Base-by-base conservation (phyloP, 2,113 vertebrate species). In the Microtus ochrogaster region DNA sequence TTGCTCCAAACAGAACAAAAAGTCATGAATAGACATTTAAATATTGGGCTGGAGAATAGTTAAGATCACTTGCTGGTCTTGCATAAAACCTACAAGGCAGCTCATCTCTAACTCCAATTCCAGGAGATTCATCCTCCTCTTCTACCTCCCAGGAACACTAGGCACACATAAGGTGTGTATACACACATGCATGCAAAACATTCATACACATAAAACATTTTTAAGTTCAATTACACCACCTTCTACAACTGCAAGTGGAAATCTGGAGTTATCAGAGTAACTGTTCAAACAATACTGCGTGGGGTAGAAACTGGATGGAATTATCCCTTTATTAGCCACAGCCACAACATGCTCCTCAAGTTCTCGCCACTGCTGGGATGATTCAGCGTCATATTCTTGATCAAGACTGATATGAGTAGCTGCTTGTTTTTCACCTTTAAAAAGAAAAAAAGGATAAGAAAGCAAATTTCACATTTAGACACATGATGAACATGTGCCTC, bases 321-420 rank as follows among this genome's bases (percentile, higher is more conserved):
- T 68, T 14, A 97, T 77, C 70, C 99, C 99, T 94, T 98, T 98
- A 97, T 99, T 99, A 90, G 98, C 98, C 26, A 99, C 98, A 66
- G 99, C 98, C 73, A 99, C 99, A 86, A 99, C 98, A 97, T 99
- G 99, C 85, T 99, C 99, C 97, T 99, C 99, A 26, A 99, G 99
- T 65, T 99, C 99, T 89, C 98, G 98, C 99, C 99, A 99, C 93
- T 99, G 99, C 9, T 99, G 98, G 6, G 99, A 99, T n/a, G 98
- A 98, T 19, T 99, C 99, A 0, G 97, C 98, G 95, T 99, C 99
- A 96, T 99, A 99, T 94, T 99, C 99, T 97, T 99, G 99, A 98
- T 99, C 99, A 97, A 99, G 98, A 86, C 99, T 99, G 24, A 99
- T 97, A 0, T 99, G 99, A 0, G 99, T 99, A 74, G 99, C 99